These are phyloP conservation scores for Anolis apletophallus DNA, from an alignment of 2,797 vertebrate genomes.

Conservation along the genomic window DNA sequence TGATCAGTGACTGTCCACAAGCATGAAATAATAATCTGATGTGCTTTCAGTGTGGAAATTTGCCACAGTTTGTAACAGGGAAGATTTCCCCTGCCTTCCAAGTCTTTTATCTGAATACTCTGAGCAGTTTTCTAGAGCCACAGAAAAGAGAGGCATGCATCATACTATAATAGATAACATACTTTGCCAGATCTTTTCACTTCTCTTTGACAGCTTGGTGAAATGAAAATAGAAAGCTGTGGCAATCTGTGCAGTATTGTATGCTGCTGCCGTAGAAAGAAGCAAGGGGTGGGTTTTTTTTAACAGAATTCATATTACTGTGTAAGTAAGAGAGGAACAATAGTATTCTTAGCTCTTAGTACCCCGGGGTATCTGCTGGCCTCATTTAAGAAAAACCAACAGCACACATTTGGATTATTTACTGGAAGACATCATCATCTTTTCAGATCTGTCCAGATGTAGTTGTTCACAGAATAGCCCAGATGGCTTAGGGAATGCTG, in stretches of 20 bases:
- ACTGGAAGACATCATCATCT: not conserved
- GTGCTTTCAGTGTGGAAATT: not conserved
- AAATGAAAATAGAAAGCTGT: not conserved
- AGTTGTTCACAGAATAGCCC: not conserved
- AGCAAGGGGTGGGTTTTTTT: not conserved
- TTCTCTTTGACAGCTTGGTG: not conserved
- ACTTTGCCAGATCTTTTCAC: not conserved
- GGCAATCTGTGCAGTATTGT: not conserved
- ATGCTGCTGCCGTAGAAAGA: not conserved
- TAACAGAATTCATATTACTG: not conserved
- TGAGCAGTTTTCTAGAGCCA: not conserved
- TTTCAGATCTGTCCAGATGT: not conserved
- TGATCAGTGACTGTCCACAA: not conserved
- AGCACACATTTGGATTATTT: not conserved
- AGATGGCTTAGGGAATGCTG: not conserved
- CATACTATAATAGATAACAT: not conserved
- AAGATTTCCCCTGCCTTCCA: not conserved
- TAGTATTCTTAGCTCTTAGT: not conserved
- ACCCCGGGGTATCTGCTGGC: not conserved
- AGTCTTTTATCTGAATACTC: not conserved
- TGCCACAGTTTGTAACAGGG: not conserved
- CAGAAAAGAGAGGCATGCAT: not conserved
- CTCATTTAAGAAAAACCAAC: not conserved
- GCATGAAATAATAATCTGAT: not conserved
- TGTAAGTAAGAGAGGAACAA: not conserved